Percentiles rank a stretch among this genome's conserved stretches.
Evolutionary conservation across 1,140 invertebrate species (phyloP).

Genomic region (Sitobion miscanthi): DNA sequence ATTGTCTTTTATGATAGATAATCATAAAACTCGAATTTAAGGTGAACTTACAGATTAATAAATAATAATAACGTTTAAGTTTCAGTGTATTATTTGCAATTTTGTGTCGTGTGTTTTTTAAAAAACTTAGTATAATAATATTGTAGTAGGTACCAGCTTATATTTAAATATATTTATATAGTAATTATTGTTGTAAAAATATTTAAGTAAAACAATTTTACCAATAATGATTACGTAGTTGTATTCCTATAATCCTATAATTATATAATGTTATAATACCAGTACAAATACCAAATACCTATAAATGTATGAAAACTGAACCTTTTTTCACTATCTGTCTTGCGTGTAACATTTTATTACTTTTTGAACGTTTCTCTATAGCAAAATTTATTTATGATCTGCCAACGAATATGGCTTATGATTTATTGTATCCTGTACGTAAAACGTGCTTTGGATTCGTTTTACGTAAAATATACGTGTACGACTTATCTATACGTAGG

Average conservation of each 20-base stretch:
- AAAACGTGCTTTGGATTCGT: background rate
- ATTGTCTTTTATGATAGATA: background rate
- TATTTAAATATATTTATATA: background rate
- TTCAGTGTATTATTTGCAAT: background rate
- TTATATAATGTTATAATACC: background rate
- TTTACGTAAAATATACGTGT: background rate
- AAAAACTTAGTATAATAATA: background rate
- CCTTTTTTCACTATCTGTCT: background rate
- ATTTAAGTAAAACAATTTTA: no score
- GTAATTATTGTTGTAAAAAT: no score
- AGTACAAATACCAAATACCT: background rate
- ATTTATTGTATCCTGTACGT: background rate
- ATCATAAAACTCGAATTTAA: background rate
- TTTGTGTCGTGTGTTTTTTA: background rate
- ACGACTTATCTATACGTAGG: background rate
- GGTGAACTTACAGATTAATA: background rate
- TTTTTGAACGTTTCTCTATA: background rate
- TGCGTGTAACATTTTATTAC: background rate
- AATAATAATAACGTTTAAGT: background rate
- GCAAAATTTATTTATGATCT: slow-evolving; percentile 9
- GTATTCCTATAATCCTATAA: no score
- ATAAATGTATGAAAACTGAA: background rate
- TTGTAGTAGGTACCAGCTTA: background rate
- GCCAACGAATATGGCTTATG: background rate
- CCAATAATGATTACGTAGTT: no score